Conservation (phyloP, 2,888 invertebrate genomes). For the Nesidiocoris tenuis region DNA sequence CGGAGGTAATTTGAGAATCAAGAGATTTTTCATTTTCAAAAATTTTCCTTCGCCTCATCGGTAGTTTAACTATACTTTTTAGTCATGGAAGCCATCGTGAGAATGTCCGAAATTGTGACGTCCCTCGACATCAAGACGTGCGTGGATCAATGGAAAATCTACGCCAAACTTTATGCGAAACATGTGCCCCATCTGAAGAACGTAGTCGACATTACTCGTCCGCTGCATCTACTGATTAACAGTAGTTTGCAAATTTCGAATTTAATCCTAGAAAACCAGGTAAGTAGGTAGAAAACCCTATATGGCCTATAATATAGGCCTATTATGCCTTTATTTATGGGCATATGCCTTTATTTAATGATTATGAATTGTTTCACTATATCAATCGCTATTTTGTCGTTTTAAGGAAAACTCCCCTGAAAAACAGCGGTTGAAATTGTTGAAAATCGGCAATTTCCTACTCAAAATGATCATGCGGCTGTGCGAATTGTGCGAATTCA, state of each 20-base stretch:
- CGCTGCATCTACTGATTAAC: constrained; percentile 6
- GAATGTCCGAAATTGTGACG: constrained; percentile 14
- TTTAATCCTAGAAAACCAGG: constrained; percentile 1
- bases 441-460: constrained; percentile 37
- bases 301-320: no score
- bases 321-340: no score
- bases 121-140: constrained; percentile 30
- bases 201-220: background rate
- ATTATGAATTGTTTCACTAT: no score
- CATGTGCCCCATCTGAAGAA: constrained; percentile 17
- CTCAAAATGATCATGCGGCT: constrained; percentile 24
- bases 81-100: constrained; percentile 19
- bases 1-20: constrained; percentile 5
- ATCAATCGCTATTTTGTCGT: background rate
- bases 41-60: no score
- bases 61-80: no score
- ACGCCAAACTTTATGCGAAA: constrained; percentile 19
- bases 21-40: no score
- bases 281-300: no score
- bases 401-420: constrained; percentile 20
- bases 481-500: constrained; percentile 16
- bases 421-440: constrained; percentile 7
- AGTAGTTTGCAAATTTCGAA: background rate
- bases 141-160: constrained; percentile 33
- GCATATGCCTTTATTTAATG: no score